Conservation (phyloP, 2,113 vertebrate species). For the Phocoena sinus region DNA sequence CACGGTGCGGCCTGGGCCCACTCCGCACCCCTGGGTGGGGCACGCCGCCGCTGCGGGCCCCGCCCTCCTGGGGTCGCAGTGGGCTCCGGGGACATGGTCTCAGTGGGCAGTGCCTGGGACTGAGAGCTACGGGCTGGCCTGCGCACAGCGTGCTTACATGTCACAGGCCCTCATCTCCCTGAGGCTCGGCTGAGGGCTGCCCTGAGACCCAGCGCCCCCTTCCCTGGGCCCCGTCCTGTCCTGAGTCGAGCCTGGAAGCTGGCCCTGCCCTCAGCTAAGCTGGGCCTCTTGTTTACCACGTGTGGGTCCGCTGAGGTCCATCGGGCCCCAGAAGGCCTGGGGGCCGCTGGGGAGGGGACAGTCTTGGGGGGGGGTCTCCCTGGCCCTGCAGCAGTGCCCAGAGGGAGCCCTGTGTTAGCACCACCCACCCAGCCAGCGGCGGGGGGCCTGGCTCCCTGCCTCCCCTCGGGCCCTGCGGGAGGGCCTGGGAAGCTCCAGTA, state of each 20-base stretch:
- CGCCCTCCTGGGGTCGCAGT: not conserved
- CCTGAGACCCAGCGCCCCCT: not conserved
- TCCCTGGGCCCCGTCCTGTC: not conserved
- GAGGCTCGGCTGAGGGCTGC: not conserved
- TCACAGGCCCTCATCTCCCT: no score
- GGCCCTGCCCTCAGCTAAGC: not conserved
- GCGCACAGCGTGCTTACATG: accelerated
- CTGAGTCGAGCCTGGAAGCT: not conserved
- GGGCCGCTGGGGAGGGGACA: not conserved
- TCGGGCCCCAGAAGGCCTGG: not conserved
- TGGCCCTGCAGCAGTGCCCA: not conserved
- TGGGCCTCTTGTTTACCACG: not conserved
- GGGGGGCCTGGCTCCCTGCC: slow-evolving; percentile 12
- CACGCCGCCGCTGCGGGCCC: not conserved
- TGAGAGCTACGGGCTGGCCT: no score
- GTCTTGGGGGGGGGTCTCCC: not conserved
- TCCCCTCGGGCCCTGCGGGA: not conserved
- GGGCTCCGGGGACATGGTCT: not conserved
- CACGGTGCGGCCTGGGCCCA: not conserved
- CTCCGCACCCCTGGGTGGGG: not conserved
- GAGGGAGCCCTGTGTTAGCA: not conserved
- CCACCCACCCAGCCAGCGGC: not conserved
- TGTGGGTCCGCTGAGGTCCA: not conserved
- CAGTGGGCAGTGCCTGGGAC: not conserved
- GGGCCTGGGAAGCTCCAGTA: not conserved